phyloP scores from a whole-genome alignment of 1,140 invertebrate genomes.

The Drosophila punjabiensis region DNA sequence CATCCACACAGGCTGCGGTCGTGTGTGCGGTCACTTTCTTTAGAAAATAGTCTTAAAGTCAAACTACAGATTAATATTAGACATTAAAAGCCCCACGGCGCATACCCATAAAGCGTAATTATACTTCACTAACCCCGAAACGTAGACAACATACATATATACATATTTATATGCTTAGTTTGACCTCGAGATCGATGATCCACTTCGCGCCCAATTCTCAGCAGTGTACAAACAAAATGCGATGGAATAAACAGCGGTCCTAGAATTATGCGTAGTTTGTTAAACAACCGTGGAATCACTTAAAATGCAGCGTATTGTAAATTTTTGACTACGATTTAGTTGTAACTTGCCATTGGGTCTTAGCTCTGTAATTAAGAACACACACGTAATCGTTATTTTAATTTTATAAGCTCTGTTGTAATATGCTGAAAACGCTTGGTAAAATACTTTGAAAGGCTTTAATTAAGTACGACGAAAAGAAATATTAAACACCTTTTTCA shows the following conservation, averaged over 20 bases:
- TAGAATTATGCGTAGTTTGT: conserved; percentile 54
- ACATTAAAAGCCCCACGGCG: conserved; percentile 45
- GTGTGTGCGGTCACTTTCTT: conserved; percentile 46
- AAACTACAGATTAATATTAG: conserved; percentile 78
- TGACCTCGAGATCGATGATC: conserved; percentile 39
- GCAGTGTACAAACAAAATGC: conserved; percentile 62
- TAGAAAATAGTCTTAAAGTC: conserved; percentile 76
- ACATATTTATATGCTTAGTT: conserved; percentile 55
- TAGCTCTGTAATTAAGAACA: conserved; percentile 66
- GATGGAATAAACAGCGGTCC: conserved; percentile 33
- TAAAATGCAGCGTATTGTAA: conserved; percentile 58
- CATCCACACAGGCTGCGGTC: conserved; percentile 16
- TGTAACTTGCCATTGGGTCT: conserved; percentile 75
- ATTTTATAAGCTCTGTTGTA: conserved; percentile 76
- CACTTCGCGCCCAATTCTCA: conserved; percentile 60
- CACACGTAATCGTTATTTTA: conserved; percentile 72
- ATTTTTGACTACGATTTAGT: conserved; percentile 77
- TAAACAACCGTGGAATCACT: conserved; percentile 45
- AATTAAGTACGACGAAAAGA: conserved; percentile 33
- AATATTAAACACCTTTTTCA: conserved; percentile 33
- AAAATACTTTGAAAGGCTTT: conserved; percentile 64
- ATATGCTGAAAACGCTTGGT: conserved; percentile 68
- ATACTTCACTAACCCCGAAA: conserved; percentile 44
- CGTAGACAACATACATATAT: conserved; percentile 46
- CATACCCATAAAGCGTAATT: conserved; percentile 42